These are phyloP conservation scores for Cervus canadensis DNA, from an alignment of 2,113 vertebrate genomes.

Conservation along the genomic window DNA sequence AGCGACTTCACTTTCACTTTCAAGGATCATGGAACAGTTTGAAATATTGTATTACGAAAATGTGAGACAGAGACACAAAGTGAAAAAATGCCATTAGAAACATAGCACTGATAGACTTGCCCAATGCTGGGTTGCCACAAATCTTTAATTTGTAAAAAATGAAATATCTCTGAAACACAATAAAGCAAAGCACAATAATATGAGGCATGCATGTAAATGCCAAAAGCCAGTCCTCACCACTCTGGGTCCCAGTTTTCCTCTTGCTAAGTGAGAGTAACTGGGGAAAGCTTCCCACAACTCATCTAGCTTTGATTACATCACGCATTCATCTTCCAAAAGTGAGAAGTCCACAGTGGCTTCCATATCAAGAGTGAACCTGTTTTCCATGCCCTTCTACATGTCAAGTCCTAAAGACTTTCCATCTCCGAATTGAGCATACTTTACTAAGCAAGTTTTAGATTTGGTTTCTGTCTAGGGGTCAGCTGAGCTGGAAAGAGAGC, in stretches of 20 bases:
- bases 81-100: background rate
- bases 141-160: background rate
- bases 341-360: background rate
- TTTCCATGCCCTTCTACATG: background rate
- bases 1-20: background rate
- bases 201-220: background rate
- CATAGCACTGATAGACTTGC: background rate
- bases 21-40: background rate
- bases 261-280: background rate
- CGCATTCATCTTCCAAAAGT: background rate
- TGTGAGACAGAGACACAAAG: background rate
- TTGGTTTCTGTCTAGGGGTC: background rate
- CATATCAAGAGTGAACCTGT: background rate
- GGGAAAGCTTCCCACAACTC: background rate
- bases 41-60: background rate
- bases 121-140: background rate
- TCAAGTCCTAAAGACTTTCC: background rate
- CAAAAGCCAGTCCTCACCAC: background rate
- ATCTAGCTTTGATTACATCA: background rate
- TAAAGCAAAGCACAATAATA: background rate
- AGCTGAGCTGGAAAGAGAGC: background rate
- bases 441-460: background rate
- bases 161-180: background rate
- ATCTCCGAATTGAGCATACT: background rate
- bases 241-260: background rate